These are phyloP conservation scores for Seira ritae DNA, from an alignment of 2,888 invertebrate species.

Conservation along the genomic window DNA sequence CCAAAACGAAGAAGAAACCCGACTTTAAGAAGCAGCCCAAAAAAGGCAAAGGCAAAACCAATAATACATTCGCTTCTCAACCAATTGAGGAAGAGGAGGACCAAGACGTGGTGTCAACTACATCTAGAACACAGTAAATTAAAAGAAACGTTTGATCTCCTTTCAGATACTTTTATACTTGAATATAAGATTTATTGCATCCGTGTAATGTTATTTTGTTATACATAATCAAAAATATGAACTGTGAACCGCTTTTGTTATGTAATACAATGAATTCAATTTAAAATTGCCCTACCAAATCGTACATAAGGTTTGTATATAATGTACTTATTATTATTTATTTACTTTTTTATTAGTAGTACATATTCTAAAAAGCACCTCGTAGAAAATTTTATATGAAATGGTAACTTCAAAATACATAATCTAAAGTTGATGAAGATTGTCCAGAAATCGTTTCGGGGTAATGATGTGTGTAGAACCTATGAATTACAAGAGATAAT, in stretches of 20 bases:
- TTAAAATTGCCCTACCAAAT: no score
- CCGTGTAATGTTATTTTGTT: slow-evolving; percentile 10
- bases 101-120: background rate
- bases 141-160: background rate
- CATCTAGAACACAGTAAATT: background rate
- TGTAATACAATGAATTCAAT: background rate
- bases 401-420: background rate
- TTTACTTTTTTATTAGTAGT: background rate
- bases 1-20: slow-evolving; percentile 14
- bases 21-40: slow-evolving; percentile 34
- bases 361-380: background rate
- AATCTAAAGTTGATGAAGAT: slow-evolving; percentile 84
- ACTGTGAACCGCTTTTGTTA: background rate
- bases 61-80: slow-evolving; percentile 11
- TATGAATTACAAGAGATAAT: slow-evolving; percentile 74
- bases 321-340: no score
- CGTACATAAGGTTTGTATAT: no score
- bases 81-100: background rate
- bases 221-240: background rate
- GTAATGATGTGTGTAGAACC: slow-evolving; percentile 97
- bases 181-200: slow-evolving; percentile 7
- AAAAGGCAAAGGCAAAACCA: slow-evolving; percentile 24
- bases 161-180: slow-evolving; percentile 15
- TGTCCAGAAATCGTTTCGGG: slow-evolving; percentile 95
- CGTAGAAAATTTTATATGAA: background rate